phyloP scores from a whole-genome alignment of 2,113 vertebrate species.

The Galemys pyrenaicus region DNA sequence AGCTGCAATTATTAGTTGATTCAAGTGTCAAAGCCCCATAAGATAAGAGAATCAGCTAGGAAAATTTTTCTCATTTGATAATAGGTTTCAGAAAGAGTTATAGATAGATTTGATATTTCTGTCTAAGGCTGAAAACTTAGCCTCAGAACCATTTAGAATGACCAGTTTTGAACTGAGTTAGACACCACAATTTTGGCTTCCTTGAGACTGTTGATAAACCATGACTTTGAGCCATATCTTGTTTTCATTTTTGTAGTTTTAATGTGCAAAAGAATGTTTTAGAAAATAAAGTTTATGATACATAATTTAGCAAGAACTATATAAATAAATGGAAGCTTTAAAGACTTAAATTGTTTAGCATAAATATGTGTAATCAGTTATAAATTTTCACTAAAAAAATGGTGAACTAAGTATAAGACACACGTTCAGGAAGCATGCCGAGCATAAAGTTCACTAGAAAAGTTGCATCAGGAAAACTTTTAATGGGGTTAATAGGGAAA shows the following conservation, averaged over 20 bases:
- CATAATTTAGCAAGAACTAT: neutral
- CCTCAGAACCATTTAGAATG: conserved; percentile 19
- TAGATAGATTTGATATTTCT: conserved; percentile 51
- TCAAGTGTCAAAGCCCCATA: conserved; percentile 68
- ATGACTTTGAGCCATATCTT: neutral
- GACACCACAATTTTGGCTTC: neutral
- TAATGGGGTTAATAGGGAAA: neutral
- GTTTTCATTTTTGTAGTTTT: neutral
- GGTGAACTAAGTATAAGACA: neutral
- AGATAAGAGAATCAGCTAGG: conserved; percentile 73
- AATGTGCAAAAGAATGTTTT: neutral
- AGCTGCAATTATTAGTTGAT: conserved; percentile 76
- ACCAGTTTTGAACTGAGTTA: conserved; percentile 33
- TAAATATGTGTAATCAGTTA: neutral
- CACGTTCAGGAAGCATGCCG: neutral
- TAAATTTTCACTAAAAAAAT: neutral
- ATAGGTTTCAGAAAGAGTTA: conserved; percentile 66
- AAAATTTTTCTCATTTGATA: conserved; percentile 66
- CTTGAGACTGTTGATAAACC: conserved; percentile 32
- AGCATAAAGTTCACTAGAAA: neutral
- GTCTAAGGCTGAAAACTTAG: conserved; percentile 31
- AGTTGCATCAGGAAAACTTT: neutral
- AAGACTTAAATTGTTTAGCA: neutral
- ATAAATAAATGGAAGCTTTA: neutral
- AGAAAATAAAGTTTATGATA: neutral